These are phyloP conservation scores for Philantomba maxwellii DNA, from an alignment of 2,113 vertebrate genomes.

Conservation along the genomic window DNA sequence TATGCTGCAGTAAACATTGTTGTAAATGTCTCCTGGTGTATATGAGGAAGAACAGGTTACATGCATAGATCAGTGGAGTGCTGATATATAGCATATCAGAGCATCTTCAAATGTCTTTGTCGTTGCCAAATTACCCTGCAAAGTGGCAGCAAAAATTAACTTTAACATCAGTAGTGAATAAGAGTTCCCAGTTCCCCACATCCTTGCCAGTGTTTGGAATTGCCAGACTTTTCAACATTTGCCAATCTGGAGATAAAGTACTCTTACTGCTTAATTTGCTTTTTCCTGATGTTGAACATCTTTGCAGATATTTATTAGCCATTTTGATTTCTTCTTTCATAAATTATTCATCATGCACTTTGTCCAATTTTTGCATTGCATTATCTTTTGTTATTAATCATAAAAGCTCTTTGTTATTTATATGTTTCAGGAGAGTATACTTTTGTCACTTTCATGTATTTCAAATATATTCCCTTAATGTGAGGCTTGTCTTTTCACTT, in stretches of 20 bases:
- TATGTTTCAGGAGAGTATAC: neutral
- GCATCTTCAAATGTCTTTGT: neutral
- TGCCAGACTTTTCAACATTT: neutral
- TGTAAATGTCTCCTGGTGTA: neutral
- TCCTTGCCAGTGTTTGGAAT: neutral
- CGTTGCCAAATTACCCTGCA: neutral
- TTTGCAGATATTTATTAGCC: neutral
- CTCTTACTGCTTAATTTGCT: neutral
- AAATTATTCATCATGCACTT: neutral
- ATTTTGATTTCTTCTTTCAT: neutral
- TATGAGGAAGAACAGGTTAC: neutral
- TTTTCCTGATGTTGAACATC: neutral
- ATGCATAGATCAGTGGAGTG: neutral
- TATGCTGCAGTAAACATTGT: neutral
- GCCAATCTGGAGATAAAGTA: neutral
- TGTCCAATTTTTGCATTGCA: neutral
- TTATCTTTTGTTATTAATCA: conserved; percentile 12
- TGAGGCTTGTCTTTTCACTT: neutral
- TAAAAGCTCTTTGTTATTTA: neutral
- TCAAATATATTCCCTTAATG: neutral
- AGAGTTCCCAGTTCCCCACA: neutral
- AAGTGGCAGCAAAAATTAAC: neutral
- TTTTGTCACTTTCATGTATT: neutral
- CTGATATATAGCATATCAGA: neutral
- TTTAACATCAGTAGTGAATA: neutral